A percentile compares a stretch with the other conserved stretches of the same genome.
phyloP scores from a whole-genome alignment of 2,113 vertebrate species.

The Cygnus buccinator region DNA sequence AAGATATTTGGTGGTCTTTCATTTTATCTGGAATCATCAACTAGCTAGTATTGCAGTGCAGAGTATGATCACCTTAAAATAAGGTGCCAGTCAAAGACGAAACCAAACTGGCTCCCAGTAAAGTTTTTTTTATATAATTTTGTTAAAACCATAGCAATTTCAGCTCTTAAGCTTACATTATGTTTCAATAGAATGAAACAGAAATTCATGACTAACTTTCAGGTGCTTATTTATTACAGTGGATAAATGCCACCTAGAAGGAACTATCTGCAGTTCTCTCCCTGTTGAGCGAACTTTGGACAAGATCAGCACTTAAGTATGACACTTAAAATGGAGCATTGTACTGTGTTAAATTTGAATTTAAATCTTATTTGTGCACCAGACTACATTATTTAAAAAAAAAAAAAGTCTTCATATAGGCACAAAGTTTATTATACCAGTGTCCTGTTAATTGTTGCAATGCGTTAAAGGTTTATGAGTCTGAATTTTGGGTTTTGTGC shows the following conservation, averaged over 20 bases:
- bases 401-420: background rate
- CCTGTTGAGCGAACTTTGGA: background rate
- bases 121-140: background rate
- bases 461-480: no score
- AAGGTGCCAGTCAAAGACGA: background rate
- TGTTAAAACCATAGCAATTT: background rate
- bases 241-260: background rate
- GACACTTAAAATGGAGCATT: background rate
- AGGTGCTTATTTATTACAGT: background rate
- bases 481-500: background rate
- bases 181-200: background rate
- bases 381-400: background rate
- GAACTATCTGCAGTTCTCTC: background rate
- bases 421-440: background rate
- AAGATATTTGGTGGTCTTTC: background rate
- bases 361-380: background rate
- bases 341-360: constrained; percentile 30
- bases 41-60: background rate
- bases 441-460: background rate
- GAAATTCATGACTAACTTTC: background rate
- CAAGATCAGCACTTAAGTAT: background rate
- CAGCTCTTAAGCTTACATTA: background rate
- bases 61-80: background rate
- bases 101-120: background rate
- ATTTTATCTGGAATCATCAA: background rate